Conservation (phyloP, 2,888 invertebrate genomes). For the Agriopis marginaria region DNA sequence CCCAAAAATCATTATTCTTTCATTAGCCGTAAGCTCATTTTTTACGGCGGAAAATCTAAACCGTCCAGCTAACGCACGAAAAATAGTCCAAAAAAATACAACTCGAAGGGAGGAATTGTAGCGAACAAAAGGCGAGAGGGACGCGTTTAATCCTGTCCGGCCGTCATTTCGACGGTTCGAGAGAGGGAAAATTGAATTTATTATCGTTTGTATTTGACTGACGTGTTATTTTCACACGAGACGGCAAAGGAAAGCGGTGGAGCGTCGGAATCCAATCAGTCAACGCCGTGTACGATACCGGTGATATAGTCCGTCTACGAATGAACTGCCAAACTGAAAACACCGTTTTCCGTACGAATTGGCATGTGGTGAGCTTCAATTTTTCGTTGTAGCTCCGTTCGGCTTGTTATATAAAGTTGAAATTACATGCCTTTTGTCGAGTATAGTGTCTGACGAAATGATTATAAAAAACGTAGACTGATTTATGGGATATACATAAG, state of each 20-base stretch:
- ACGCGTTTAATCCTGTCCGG: constrained; percentile 83
- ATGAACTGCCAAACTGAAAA: constrained; percentile 68
- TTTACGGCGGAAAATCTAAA: constrained; percentile 54
- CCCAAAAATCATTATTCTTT: constrained; percentile 53
- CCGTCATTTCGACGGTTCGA: constrained; percentile 73
- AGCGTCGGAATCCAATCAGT: constrained; percentile 80
- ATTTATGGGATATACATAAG: too few relatives aligned
- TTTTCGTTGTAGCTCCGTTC: constrained; percentile 40
- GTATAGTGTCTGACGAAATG: neutral
- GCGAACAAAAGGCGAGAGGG: constrained; percentile 81
- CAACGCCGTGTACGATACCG: constrained; percentile 69
- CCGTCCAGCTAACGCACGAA: constrained; percentile 54
- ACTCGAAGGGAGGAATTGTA: constrained; percentile 67
- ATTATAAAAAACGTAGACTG: neutral
- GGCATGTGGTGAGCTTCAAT: constrained; percentile 40
- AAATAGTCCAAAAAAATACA: constrained; percentile 59
- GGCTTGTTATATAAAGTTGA: constrained; percentile 33
- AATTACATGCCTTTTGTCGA: constrained; percentile 31
- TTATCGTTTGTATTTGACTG: constrained; percentile 85
- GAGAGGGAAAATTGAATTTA: constrained; percentile 84
- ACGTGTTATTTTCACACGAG: constrained; percentile 84
- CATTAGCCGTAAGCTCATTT: constrained; percentile 57
- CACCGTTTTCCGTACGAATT: constrained; percentile 64
- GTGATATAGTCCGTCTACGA: constrained; percentile 60
- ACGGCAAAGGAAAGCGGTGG: constrained; percentile 66